phyloP scores from a whole-genome alignment of 2,113 vertebrate genomes.

The Erythrolamprus reginae region DNA sequence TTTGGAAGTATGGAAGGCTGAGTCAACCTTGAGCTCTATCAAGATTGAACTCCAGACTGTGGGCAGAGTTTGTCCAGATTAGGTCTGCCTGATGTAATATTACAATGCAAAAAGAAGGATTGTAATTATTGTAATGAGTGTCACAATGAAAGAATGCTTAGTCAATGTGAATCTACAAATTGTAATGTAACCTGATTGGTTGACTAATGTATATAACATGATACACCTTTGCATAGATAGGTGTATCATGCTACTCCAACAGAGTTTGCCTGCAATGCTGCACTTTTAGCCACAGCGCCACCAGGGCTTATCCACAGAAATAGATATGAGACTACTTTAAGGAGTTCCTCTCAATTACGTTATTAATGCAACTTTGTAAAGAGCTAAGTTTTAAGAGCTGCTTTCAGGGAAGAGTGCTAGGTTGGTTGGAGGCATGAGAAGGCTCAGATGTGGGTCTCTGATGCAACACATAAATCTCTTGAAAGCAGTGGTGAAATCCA shows the following conservation, averaged over 20 bases:
- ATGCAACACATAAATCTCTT: neutral
- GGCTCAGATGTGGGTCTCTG: neutral
- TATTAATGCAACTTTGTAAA: neutral
- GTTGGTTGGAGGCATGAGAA: neutral
- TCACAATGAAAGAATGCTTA: no score
- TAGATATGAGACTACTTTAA: neutral
- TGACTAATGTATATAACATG: no score
- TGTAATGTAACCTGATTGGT: no score
- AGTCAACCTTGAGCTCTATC: neutral
- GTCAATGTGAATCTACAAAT: no score
- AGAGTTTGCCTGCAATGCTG: neutral
- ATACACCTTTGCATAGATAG: no score
- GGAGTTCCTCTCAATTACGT: neutral
- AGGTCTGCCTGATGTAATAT: no score
- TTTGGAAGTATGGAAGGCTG: neutral
- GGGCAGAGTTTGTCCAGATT: neutral
- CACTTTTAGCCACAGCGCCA: neutral
- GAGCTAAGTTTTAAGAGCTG: neutral
- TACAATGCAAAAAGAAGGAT: no score
- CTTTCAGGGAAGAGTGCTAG: neutral
- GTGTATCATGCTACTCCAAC: no score
- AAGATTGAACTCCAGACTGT: neutral
- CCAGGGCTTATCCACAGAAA: neutral
- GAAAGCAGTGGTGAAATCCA: neutral
- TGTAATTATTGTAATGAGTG: no score